Evolutionary conservation across 2,888 invertebrate genomes (phyloP).

Genomic region (Trimorus sp.): DNA sequence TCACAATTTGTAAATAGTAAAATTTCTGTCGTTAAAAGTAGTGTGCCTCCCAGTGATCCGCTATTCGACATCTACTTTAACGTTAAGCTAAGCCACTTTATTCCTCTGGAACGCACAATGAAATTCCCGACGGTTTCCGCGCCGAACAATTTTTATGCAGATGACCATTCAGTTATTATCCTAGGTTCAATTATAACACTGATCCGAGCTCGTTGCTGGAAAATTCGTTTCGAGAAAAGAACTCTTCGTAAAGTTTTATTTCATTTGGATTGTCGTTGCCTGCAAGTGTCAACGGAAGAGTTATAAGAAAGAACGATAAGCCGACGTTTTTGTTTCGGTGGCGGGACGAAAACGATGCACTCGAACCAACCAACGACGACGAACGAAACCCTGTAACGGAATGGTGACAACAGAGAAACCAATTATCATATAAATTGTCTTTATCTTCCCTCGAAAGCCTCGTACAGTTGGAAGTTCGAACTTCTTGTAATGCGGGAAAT

Average conservation of each 20-base stretch:
- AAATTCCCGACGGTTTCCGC: no score
- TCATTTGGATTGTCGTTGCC: slow-evolving; percentile 20
- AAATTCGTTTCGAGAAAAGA: neutral
- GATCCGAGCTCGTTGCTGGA: neutral
- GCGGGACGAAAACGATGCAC: slow-evolving; percentile 56
- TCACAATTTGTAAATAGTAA: no score
- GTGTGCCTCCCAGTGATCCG: no score
- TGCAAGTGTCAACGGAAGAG: slow-evolving; percentile 12
- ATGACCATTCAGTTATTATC: neutral
- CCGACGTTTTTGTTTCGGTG: slow-evolving; percentile 16
- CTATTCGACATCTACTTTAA: no score
- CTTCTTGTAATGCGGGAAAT: slow-evolving; percentile 55
- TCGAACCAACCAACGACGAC: slow-evolving; percentile 66
- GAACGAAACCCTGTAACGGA: slow-evolving; percentile 72
- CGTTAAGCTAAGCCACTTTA: no score
- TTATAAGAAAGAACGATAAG: slow-evolving; percentile 39
- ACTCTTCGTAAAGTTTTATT: slow-evolving; percentile 14
- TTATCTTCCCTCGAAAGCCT: slow-evolving; percentile 65
- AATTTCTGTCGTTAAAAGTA: no score
- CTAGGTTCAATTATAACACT: neutral
- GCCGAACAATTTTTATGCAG: no score
- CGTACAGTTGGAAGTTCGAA: slow-evolving; percentile 45
- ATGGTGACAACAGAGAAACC: slow-evolving; percentile 70
- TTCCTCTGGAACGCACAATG: no score
- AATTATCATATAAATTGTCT: slow-evolving; percentile 79